phyloP scores from a whole-genome alignment of 2,113 vertebrate species.

The Bubo blakistoni region DNA sequence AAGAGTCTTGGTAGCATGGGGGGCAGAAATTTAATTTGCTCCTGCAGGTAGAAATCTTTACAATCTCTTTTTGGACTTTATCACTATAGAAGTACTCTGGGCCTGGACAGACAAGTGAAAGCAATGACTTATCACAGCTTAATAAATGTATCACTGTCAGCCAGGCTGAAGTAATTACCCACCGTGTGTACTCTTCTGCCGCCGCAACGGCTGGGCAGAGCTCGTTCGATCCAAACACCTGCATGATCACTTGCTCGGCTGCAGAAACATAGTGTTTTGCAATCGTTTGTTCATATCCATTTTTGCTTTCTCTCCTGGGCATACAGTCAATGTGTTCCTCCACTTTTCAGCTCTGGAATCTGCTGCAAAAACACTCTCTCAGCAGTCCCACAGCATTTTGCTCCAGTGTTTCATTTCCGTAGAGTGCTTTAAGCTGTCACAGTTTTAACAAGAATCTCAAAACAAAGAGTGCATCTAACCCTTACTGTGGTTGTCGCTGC shows the following conservation, averaged over 20 bases:
- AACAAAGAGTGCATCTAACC: background rate
- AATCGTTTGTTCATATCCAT: background rate
- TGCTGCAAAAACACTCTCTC: background rate
- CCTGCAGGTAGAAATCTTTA: background rate
- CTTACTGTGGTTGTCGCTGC: background rate
- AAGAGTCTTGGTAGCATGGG: background rate
- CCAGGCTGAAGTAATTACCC: background rate
- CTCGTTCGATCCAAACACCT: background rate
- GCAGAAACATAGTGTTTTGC: background rate
- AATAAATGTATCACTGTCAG: background rate
- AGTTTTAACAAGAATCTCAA: background rate
- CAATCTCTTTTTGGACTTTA: background rate
- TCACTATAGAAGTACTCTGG: background rate
- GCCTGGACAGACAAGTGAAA: background rate
- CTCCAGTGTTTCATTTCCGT: background rate
- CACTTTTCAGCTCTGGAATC: background rate
- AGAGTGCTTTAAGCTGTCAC: background rate
- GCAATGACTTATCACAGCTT: background rate
- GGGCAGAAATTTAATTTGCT: background rate
- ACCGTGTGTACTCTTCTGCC: background rate
- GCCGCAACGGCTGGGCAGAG: rapidly evolving
- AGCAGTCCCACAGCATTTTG: background rate
- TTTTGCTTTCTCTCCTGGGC: background rate
- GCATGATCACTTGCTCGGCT: rapidly evolving
- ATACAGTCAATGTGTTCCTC: background rate